These are phyloP conservation scores for Calameuta pallipes DNA, from an alignment of 2,888 invertebrate species.

Conservation along the genomic window DNA sequence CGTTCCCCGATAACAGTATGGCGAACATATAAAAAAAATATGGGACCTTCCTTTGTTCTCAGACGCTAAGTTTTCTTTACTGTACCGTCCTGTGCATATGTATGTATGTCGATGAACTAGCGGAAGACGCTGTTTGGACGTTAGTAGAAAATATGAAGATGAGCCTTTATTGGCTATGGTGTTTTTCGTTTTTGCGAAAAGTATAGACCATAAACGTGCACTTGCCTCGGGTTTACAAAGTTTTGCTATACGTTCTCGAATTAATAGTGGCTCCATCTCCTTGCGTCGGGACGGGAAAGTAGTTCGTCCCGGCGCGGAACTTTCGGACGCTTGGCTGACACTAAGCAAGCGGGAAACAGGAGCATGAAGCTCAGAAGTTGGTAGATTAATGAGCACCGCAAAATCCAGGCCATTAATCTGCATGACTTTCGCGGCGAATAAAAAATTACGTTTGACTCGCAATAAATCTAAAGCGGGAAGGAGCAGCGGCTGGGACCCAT, in stretches of 20 bases:
- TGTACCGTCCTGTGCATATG: not conserved
- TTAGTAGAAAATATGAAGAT: not conserved
- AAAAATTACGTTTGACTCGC: conserved; percentile 13
- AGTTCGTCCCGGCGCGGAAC: not conserved
- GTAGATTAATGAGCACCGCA: conserved; percentile 13
- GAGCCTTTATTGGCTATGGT: not conserved
- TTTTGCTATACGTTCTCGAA: not conserved
- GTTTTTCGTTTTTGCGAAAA: not conserved
- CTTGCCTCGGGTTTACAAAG: not conserved
- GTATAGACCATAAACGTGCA: not conserved
- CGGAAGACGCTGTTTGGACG: not conserved
- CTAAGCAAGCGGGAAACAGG: conserved; percentile 1
- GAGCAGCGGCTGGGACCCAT: not conserved
- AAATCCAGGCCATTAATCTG: conserved; percentile 10
- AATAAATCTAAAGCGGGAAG: conserved; percentile 8
- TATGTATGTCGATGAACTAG: not conserved
- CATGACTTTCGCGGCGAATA: conserved; percentile 2
- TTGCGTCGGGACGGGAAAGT: not conserved
- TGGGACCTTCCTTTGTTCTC: not conserved
- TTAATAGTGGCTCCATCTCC: not conserved
- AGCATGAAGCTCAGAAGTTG: conserved; percentile 4
- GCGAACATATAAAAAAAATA: not conserved
- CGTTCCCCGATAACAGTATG: not conserved
- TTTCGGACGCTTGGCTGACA: not conserved
- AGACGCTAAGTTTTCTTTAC: not conserved